phyloP scores from a whole-genome alignment of 1,140 invertebrate species.

The Berghia stephanieae region DNA sequence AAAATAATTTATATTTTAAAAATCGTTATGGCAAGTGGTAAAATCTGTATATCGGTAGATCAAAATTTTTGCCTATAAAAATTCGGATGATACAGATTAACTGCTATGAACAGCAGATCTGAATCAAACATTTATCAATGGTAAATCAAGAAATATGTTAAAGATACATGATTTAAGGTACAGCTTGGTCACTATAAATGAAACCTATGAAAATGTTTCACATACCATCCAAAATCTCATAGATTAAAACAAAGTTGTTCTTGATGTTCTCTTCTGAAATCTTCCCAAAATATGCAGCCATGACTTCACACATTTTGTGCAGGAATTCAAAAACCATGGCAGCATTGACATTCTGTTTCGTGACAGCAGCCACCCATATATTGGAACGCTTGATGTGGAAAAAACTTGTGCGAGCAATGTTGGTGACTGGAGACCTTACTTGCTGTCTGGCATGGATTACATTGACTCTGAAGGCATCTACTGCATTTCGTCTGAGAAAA shows the following conservation, averaged over 20 bases:
- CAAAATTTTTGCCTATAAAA: too few relatives aligned
- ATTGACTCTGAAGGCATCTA: slow-evolving; percentile 99
- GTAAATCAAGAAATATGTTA: neutral
- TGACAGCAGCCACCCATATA: slow-evolving; percentile 99
- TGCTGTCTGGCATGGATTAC: slow-evolving; percentile 99
- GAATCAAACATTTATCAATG: neutral
- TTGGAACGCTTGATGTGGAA: slow-evolving; percentile 98
- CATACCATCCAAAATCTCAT: slow-evolving; percentile 95
- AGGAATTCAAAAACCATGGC: slow-evolving; percentile 99
- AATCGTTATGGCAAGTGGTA: too few relatives aligned
- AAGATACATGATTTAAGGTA: neutral
- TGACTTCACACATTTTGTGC: slow-evolving; percentile 98
- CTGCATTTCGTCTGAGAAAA: slow-evolving; percentile 83
- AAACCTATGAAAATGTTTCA: slow-evolving; percentile 4
- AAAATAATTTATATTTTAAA: too few relatives aligned
- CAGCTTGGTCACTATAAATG: neutral
- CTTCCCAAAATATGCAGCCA: slow-evolving; percentile 99
- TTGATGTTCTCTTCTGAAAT: slow-evolving; percentile 99
- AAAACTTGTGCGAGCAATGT: slow-evolving; percentile 98
- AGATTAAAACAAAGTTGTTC: slow-evolving; percentile 99
- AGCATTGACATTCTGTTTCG: slow-evolving; percentile 99
- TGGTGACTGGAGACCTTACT: slow-evolving; percentile 97
- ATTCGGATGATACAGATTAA: too few relatives aligned
- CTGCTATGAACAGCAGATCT: neutral
- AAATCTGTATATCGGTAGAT: too few relatives aligned